These are phyloP conservation scores for Dinomys branickii DNA, from an alignment of 2,113 vertebrate species.

Conservation along the genomic window DNA sequence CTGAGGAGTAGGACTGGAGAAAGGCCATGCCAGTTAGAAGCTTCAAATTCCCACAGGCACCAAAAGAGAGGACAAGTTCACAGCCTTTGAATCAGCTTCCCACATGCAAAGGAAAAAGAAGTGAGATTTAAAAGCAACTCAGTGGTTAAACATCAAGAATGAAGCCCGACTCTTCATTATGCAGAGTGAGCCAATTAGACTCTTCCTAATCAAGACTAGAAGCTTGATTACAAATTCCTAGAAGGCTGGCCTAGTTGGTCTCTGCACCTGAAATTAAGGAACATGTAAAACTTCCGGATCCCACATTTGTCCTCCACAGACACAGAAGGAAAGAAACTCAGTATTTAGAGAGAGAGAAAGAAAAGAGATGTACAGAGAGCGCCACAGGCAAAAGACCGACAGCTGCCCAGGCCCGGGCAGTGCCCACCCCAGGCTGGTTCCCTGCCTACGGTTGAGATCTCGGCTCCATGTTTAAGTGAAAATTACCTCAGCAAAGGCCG, in stretches of 20 bases:
- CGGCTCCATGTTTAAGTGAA: neutral
- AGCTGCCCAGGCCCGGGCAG: neutral
- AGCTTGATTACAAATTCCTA: neutral
- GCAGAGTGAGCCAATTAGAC: neutral
- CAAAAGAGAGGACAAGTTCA: neutral
- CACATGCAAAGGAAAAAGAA: neutral
- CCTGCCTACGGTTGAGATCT: neutral
- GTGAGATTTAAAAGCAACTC: neutral
- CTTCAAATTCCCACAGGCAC: neutral
- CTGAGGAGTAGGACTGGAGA: neutral
- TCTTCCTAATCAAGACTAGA: neutral
- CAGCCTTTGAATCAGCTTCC: neutral
- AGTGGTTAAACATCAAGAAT: neutral
- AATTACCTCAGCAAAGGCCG: neutral
- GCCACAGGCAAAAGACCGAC: neutral
- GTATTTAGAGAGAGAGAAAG: neutral
- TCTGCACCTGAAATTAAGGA: neutral
- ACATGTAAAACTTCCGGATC: neutral
- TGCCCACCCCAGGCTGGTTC: neutral
- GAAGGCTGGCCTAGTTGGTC: neutral
- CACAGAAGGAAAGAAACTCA: neutral
- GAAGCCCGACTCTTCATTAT: neutral
- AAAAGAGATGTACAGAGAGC: neutral
- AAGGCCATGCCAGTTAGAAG: neutral
- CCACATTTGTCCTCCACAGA: slow-evolving; percentile 4